phyloP scores from a whole-genome alignment of 1,140 invertebrate genomes.

The Drosophila rufa region DNA sequence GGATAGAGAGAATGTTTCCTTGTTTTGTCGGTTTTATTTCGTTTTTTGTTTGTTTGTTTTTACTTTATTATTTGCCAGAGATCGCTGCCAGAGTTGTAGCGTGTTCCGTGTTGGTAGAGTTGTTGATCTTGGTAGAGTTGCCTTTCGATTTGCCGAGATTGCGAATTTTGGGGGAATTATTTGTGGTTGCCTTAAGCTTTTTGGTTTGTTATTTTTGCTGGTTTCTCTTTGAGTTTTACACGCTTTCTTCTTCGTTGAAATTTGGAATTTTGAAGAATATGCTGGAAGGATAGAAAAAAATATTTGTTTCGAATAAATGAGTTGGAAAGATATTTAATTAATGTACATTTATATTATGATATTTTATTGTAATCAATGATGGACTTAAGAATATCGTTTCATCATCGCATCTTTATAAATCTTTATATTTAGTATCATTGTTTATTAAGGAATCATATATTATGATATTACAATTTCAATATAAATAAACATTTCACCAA shows the following conservation, averaged over 20 bases:
- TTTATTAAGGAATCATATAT: no score
- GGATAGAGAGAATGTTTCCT: conserved; percentile 29
- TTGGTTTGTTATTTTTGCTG: conserved; percentile 47
- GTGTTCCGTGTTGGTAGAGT: conserved; percentile 59
- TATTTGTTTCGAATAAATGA: neutral
- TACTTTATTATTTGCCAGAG: conserved; percentile 62
- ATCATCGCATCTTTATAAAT: no score
- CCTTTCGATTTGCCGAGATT: conserved; percentile 76
- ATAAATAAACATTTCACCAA: neutral
- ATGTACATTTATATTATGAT: no score
- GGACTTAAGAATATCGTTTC: neutral
- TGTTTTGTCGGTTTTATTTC: conserved; percentile 1
- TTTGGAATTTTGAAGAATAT: conserved; percentile 83
- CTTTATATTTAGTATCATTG: no score
- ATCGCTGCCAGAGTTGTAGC: conserved; percentile 81
- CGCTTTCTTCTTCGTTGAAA: conserved; percentile 83
- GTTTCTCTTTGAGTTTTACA: conserved; percentile 78
- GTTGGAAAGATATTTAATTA: neutral
- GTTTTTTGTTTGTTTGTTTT: conserved; percentile 2
- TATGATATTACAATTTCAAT: no score
- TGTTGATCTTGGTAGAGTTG: conserved; percentile 53
- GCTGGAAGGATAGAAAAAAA: conserved; percentile 42
- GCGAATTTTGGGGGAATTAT: conserved; percentile 35
- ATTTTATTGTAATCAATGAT: no score
- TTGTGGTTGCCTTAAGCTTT: conserved; percentile 29